Base-by-base conservation (phyloP, 1,140 invertebrate genomes). In the Nomia melanderi region DNA sequence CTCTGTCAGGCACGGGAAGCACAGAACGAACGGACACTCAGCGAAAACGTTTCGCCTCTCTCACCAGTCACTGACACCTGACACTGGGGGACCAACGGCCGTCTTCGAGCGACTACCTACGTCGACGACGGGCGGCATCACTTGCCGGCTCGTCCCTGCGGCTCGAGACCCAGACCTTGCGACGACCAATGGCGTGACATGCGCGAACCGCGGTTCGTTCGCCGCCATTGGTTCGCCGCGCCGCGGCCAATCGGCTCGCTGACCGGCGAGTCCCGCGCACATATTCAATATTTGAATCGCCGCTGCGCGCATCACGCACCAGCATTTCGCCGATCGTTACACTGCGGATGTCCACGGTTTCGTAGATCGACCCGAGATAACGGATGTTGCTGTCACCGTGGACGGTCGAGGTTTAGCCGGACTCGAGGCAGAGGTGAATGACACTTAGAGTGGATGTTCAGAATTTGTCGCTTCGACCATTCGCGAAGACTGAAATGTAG, bases 91-190 rank as follows among this genome's bases (percentile, higher is more conserved):
- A 82, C 84, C 65, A 78, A 62, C 85, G 79, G 77, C 75, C 81
- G 88, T 82, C 84, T 85, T 72, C 78, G 77, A 84, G 76, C 88
- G 82, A 89, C 86, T 87, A 82, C 71, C 57, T 59, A 53, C 73
- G 31, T 64, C 62, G 62, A 62, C 60, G 73, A 75, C 83, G 77
- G 78, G 59, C 76, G 73, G 70, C 77, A 85, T 80, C 72, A 74
- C 69, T 78, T 72, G 69, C 67, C 84, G 84, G 72, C 78, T 77
- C 66, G 62, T 79, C 81, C 81, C 80, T 67, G 73, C 50, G 57
- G 33, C 25, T 33, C 54, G 41, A 70, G 65, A 79, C 72, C 72
- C 44, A 64, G 77, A 77, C 72, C 72, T 82, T 79, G 77, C 77
- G n/a, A 29, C 73, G 64, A 39, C 72, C 59, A 67, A 57, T 67